Evolutionary conservation across 2,888 invertebrate genomes (phyloP).

Genomic region (Polylopha cassiicola): DNA sequence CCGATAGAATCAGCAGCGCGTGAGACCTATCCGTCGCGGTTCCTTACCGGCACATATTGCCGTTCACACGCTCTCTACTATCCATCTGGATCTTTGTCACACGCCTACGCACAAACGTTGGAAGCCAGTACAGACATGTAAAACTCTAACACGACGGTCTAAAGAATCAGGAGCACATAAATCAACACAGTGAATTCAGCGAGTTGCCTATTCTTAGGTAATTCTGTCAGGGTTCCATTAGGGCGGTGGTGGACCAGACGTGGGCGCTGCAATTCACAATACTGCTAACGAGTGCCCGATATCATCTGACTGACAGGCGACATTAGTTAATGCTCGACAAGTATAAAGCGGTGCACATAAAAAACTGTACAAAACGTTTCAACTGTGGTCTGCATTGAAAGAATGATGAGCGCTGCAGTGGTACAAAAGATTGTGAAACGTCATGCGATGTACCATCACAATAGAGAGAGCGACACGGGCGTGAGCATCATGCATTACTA

Average conservation of each 20-base stretch:
- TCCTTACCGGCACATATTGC: conserved; percentile 35
- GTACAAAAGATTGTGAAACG: conserved; percentile 67
- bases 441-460: conserved; percentile 51
- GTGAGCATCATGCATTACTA: conserved; percentile 63
- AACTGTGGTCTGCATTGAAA: conserved; percentile 47
- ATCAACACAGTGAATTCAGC: conserved; percentile 41
- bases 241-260: conserved; percentile 41
- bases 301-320: conserved; percentile 63
- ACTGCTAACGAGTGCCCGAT: conserved; percentile 65
- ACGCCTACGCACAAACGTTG: conserved; percentile 50
- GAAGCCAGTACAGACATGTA: conserved; percentile 37
- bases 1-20: conserved; percentile 60
- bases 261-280: conserved; percentile 70
- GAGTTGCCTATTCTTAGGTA: conserved; percentile 50
- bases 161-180: conserved; percentile 31
- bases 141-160: conserved; percentile 16
- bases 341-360: conserved; percentile 50
- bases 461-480: conserved; percentile 64
- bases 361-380: conserved; percentile 51
- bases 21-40: conserved; percentile 55
- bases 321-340: conserved; percentile 59
- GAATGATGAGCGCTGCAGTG: conserved; percentile 50
- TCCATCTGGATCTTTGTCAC: conserved; percentile 44
- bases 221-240: conserved; percentile 59
- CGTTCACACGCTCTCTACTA: conserved; percentile 58